These are phyloP conservation scores for Apostichopus californicus DNA, from an alignment of 35 echinoderm and acorn worm genomes.

Conservation along the genomic window DNA sequence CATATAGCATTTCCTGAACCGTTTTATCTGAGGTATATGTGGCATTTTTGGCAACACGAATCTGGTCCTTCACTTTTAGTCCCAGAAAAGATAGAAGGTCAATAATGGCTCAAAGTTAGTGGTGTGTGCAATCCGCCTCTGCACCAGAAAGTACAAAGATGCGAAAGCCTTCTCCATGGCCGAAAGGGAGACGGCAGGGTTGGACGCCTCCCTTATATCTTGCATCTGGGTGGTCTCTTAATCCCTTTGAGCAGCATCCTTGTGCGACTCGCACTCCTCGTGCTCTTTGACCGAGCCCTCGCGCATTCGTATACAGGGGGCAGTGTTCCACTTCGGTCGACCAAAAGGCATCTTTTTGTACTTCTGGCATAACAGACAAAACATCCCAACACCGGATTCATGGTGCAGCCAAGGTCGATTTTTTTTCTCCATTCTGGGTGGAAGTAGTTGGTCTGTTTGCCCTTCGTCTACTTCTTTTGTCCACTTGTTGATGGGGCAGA, in stretches of 20 bases:
- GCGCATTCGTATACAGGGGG: slow-evolving; percentile 46
- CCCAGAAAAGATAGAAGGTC: no score
- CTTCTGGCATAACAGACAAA: slow-evolving; percentile 54
- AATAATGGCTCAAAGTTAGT: no score
- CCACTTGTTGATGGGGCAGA: slow-evolving; percentile 39
- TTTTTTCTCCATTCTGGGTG: slow-evolving; percentile 45
- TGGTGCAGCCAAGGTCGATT: slow-evolving; percentile 52
- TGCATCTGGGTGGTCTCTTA: neutral
- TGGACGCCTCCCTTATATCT: neutral
- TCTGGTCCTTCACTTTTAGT: no score
- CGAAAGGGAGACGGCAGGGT: neutral
- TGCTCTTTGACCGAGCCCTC: slow-evolving; percentile 57
- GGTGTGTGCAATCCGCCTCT: neutral
- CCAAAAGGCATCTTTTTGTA: slow-evolving; percentile 52
- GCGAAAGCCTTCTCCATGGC: slow-evolving; percentile 42
- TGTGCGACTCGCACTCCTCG: slow-evolving; percentile 18
- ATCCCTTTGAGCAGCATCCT: neutral
- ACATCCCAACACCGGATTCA: slow-evolving; percentile 43
- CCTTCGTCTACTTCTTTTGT: slow-evolving; percentile 26
- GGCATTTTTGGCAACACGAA: no score
- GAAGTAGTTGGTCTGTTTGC: slow-evolving; percentile 43
- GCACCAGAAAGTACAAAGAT: slow-evolving; percentile 57
- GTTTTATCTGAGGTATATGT: no score
- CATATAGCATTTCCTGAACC: no score
- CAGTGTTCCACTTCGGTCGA: slow-evolving; percentile 51